These are phyloP conservation scores for Sarcophaga subvicina DNA, from an alignment of 2,888 invertebrate genomes.

Conservation along the genomic window DNA sequence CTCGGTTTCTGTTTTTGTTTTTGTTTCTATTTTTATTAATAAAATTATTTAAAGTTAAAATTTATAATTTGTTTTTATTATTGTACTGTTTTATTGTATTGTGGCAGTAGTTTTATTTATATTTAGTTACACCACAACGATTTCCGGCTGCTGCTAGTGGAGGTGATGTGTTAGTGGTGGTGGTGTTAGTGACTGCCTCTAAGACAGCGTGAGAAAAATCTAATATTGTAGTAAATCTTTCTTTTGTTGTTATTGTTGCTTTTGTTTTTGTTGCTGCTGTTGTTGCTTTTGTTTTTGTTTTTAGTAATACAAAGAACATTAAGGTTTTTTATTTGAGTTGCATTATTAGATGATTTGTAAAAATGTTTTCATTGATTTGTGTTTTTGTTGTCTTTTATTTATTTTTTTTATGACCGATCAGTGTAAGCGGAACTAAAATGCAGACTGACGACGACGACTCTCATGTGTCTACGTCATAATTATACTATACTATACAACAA, in stretches of 20 bases:
- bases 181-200: conserved; percentile 32
- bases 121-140: conserved; percentile 64
- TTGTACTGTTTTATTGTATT: conserved; percentile 23
- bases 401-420: conserved; percentile 2
- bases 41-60: too few species aligned
- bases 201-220: conserved; percentile 67
- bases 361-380: conserved; percentile 60
- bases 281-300: conserved; percentile 26
- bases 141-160: conserved; percentile 60
- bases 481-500: conserved; percentile 11
- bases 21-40: too few species aligned
- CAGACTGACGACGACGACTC: conserved; percentile 18
- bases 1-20: too few species aligned
- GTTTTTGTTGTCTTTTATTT: conserved; percentile 20
- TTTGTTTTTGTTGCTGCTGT: conserved; percentile 4
- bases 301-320: conserved; percentile 44
- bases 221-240: conserved; percentile 40
- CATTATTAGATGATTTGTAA: conserved; percentile 68
- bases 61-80: too few species aligned
- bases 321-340: conserved; percentile 29
- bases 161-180: conserved; percentile 27
- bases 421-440: conserved; percentile 65
- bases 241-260: background rate
- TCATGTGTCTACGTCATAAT: conserved; percentile 62
- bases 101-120: conserved; percentile 43